phyloP scores from a whole-genome alignment of 2,888 invertebrate species.

The Cataglyphis cursor region DNA sequence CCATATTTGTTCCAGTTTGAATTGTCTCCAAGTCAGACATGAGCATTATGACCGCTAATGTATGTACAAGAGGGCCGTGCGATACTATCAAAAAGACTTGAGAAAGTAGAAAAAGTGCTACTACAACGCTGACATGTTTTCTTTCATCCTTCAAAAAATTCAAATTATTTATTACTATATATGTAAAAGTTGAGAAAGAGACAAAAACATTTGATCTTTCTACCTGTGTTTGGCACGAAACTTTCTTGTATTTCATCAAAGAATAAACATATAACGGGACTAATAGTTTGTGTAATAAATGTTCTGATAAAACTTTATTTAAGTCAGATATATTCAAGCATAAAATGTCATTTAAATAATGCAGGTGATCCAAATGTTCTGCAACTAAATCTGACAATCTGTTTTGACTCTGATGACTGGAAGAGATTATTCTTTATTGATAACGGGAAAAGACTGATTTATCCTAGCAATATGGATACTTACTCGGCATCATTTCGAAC shows the following conservation, averaged over 20 bases:
- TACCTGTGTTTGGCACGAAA: slow-evolving; percentile 83
- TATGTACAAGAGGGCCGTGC: slow-evolving; percentile 96
- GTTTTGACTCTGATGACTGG: slow-evolving; percentile 95
- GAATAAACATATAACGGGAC: slow-evolving; percentile 98
- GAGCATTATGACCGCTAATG: slow-evolving; percentile 95
- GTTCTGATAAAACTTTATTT: slow-evolving; percentile 97
- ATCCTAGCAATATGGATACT: slow-evolving; percentile 86
- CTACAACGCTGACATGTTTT: slow-evolving; percentile 91
- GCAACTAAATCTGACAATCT: slow-evolving; percentile 97
- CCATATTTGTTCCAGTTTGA: slow-evolving; percentile 90
- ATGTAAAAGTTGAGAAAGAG: not conserved
- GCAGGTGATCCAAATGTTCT: slow-evolving; percentile 98
- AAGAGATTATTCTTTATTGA: slow-evolving; percentile 54
- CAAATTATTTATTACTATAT: slow-evolving; percentile 17
- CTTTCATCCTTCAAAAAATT: slow-evolving; percentile 80
- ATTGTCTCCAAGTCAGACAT: slow-evolving; percentile 93
- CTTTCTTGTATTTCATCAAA: slow-evolving; percentile 88
- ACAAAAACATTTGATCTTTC: slow-evolving; percentile 66
- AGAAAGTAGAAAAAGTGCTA: slow-evolving; percentile 96
- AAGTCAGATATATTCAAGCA: slow-evolving; percentile 96
- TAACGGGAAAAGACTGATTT: slow-evolving; percentile 8
- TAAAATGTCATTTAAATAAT: slow-evolving; percentile 98
- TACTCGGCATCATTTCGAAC: slow-evolving; percentile 98
- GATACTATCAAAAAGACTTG: slow-evolving; percentile 98
- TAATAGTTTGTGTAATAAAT: slow-evolving; percentile 96